Evolutionary conservation across 2,797 vertebrate species (phyloP).

Genomic region (Acipenser oxyrinchus): DNA sequence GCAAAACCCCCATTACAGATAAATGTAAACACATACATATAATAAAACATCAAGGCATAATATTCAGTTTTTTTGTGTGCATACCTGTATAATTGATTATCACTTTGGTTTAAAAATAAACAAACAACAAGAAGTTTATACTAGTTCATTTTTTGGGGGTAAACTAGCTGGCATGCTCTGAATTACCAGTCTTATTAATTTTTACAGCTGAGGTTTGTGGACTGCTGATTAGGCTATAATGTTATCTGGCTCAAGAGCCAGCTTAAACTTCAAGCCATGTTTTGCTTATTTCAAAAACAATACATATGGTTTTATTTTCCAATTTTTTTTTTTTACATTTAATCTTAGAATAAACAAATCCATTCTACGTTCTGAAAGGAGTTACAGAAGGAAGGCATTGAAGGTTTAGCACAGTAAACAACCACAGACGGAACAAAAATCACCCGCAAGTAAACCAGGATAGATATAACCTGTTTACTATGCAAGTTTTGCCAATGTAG

Average conservation of each 20-base stretch:
- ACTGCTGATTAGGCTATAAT: constrained; percentile 8
- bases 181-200: not conserved
- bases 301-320: constrained; percentile 52
- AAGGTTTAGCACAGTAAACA: constrained; percentile 61
- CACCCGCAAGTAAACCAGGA: constrained; percentile 57
- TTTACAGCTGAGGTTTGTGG: constrained; percentile 8
- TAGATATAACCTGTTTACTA: constrained; percentile 65
- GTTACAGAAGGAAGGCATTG: constrained; percentile 59
- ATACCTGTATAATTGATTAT: not conserved
- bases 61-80: not conserved
- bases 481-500: constrained; percentile 49
- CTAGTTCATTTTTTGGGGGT: no score
- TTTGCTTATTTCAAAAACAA: constrained; percentile 24
- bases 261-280: constrained; percentile 5
- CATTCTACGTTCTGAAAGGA: constrained; percentile 59
- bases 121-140: no score
- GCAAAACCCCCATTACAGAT: no score
- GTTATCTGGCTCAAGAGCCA: constrained; percentile 3
- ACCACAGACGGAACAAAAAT: constrained; percentile 69
- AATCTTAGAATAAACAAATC: constrained; percentile 55
- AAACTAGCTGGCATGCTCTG: no score
- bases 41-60: no score
- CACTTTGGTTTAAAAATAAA: no score
- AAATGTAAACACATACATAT: no score
- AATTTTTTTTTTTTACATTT: constrained; percentile 55